Evolutionary conservation across 2,113 vertebrate species (phyloP), one percentile per base, ranked within the genome.

Genomic region (Nannospalax galili): DNA sequence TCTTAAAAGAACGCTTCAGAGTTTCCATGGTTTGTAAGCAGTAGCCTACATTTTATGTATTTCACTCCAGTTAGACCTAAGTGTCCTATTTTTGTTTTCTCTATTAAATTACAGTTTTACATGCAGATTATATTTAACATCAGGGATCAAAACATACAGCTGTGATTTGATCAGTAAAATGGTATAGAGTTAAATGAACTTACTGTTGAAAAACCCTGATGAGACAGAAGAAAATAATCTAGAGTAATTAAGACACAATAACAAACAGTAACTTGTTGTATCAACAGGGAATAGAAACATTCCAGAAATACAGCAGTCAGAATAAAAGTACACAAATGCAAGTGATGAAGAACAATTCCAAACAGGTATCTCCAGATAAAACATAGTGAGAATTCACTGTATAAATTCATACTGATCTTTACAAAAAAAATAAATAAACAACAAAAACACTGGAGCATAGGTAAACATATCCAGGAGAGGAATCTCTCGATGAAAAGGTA

Each of bases 91-190:
- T 81, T 52, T 93, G 52, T 91, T 90, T 82, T 42, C 7, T 67
- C 26, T 65, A 3, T 19, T 72, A 24, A 81, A 40, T 65, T 86
- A 2, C 22, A 84, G 67, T 42, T 87, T 90, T 24, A 93, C 84
- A 52, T 69, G 20, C 14, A 60, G 65, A 45, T 82, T 58, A 58
- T n/a, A 52, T 4, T 65, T 74, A 79, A 40, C 17, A 91, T 91
- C n/a, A 87, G 42, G 60, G 45, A 75, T 90, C 85, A 86, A 92
- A 65, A n/a, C n/a, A n/a, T n/a, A n/a, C 42, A 56, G 42, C 52
- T 75, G 77, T 92, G 74, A 81, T 74, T 58, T 86, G 16, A 16
- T 48, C 58, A 52, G 72, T 69, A 90, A 95, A 92, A 78, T 69
- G 14, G 7, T 45, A 86, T 19, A 72, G 35, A 89, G 75, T 40